Percentiles rank a stretch among this genome's conserved stretches.
These are phyloP conservation scores for Poeciliopsis presidionis DNA, from an alignment of 2,797 vertebrate genomes.

Conservation along the genomic window DNA sequence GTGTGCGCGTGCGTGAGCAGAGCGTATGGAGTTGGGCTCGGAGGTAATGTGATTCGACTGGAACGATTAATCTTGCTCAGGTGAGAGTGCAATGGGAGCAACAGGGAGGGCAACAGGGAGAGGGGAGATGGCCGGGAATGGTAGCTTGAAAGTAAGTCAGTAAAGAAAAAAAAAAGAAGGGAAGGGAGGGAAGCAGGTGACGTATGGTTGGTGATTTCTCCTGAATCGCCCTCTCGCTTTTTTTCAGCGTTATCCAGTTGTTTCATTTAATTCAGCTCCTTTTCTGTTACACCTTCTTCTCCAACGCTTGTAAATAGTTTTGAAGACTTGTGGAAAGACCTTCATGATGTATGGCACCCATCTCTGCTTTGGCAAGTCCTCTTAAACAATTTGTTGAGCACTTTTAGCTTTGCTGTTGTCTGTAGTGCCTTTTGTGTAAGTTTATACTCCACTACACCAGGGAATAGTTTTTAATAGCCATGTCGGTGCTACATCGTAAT, in stretches of 20 bases:
- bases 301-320: not conserved
- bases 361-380: not conserved
- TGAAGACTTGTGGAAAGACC: not conserved
- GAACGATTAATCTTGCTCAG: constrained; percentile 83
- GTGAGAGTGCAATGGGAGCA: constrained; percentile 70
- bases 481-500: not conserved
- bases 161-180: constrained; percentile 43
- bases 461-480: not conserved
- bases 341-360: constrained; percentile 1
- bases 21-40: constrained; percentile 55
- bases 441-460: not conserved
- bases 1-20: constrained; percentile 15
- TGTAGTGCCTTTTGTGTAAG: not conserved
- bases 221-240: constrained; percentile 15
- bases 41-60: constrained; percentile 81
- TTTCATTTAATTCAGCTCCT: constrained; percentile 40
- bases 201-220: constrained; percentile 34
- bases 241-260: constrained; percentile 22
- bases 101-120: constrained; percentile 55
- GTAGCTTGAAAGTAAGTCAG: constrained; percentile 53
- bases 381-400: constrained; percentile 1
- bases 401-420: not conserved
- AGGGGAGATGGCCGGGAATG: constrained; percentile 58
- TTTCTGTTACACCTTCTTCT: not conserved
- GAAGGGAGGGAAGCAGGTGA: constrained; percentile 33